Base-by-base conservation (phyloP, 2,113 vertebrate species). In the Chaetops frenatus region DNA sequence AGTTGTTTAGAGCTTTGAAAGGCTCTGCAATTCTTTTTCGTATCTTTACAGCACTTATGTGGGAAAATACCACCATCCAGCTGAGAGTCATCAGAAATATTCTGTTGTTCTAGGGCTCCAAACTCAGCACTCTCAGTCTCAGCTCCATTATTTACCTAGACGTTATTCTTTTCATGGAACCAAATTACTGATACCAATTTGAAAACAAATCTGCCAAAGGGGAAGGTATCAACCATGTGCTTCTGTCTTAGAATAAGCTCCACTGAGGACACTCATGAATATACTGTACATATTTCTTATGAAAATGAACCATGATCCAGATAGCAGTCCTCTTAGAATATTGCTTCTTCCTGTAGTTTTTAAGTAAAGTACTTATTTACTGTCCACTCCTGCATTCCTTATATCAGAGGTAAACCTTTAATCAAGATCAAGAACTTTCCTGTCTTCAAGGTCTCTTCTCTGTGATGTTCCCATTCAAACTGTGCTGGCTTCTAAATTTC, bases 11-110 rank as follows among this genome's bases (percentile, higher is more conserved):
- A 92, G 95, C 94, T 92, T 82, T 96, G 92, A 90, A 96, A 95
- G 66, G 92, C 95, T 95, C 91, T 95, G 94, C 80, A 97, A 95
- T 91, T 91, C 94, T 95, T 95, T 89, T 60, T 71, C 0, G 86
- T 92, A 94, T 96, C 95, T 96, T 96, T 96, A 97, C 86, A 97
- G 95, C 92, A 95, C 96, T 96, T 97, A 95, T 94, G 96, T 97
- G 95, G 77, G 77, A 81, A 95, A 96, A 95, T 40, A 96, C 65
- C 94, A 96, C 56, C 92, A 95, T 86, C 83, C 95, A 94, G 65
- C 95, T 94, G 96, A 96, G 96, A 96, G 86, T 89, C 83, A 94
- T 95, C 92, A 96, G 83, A 89, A 95, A 91, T 91, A 92, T 64
- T 95, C 69, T 95, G 95, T 96, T 96, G 83, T 92, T 96, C 92